Base-by-base conservation (phyloP, 1,140 invertebrate species). In the Eciton burchellii region DNA sequence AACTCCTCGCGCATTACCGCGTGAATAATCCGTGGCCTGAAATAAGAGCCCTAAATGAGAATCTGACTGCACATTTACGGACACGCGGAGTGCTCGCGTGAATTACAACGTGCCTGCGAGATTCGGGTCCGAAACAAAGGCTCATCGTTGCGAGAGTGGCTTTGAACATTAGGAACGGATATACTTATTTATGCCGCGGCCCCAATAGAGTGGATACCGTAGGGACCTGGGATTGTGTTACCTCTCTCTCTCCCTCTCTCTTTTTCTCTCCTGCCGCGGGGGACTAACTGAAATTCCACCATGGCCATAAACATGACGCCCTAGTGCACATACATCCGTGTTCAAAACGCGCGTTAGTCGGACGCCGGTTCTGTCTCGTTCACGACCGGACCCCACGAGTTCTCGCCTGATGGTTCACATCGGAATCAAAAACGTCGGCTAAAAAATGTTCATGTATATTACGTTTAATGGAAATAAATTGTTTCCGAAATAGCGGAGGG, bases 251-350 rank as follows among this genome's bases (percentile, higher is more conserved):
- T 35, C 35, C 6, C 35, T n/a, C n/a, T n/a, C 35, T 35, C 35
- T 35, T 35, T 35, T n/a, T n/a, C n/a, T 82, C 62, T 72, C 70
- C 82, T 81, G 74, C 72, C 60, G 47, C 60, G 49, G 24, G 74
- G 71, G 68, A 84, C 88, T 87, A 87, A 89, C 87, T 72, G 85
- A 85, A 89, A 89, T 89, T 89, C 88, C 88, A 89, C 35, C 19
- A 82, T 9, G 73, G 60, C 85, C 59, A 89, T 89, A 89, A 89
- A 89, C 88, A 89, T 79, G 66, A 52, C 71, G 76, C 16, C 47
- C 49, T 24, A 47, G 21, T 72, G 57, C 43, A 9, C 70, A 26
- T 47, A 83, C 19, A 54, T 29, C 24, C 3, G 49, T 83, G 63
- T 72, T 79, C 12, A 41, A 63, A 73, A 70, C 65, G 5, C 24